Conservation (phyloP, 2,797 vertebrate species). For the Notamacropus eugenii region DNA sequence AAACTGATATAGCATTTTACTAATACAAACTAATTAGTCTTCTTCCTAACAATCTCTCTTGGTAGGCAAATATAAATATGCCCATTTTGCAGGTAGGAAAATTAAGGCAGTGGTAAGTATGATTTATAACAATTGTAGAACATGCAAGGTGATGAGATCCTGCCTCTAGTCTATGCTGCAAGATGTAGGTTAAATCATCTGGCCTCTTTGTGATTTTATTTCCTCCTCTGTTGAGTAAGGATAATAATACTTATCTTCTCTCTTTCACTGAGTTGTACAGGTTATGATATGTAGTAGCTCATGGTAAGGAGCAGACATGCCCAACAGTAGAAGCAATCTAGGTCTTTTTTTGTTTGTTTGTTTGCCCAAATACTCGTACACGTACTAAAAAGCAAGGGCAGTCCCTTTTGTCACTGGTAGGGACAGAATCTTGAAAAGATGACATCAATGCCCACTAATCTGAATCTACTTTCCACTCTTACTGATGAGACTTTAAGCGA, state of each 20-base stretch:
- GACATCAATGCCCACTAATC: neutral
- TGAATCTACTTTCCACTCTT: constrained; percentile 9
- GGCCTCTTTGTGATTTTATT: neutral
- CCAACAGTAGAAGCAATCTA: neutral
- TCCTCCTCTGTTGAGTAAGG: neutral
- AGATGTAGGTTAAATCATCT: neutral
- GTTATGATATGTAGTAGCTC: neutral
- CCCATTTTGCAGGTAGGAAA: constrained; percentile 31
- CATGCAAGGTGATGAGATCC: neutral
- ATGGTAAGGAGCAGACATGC: neutral
- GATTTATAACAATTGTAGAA: neutral
- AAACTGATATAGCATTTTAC: constrained; percentile 64
- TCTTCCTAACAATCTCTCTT: neutral
- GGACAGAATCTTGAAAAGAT: neutral
- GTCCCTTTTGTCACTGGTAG: neutral
- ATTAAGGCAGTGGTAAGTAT: constrained; percentile 39
- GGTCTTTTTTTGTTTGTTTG: neutral
- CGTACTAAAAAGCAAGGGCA: neutral
- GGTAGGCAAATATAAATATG: constrained; percentile 20
- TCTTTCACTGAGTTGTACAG: neutral
- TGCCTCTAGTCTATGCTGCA: neutral
- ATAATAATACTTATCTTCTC: neutral
- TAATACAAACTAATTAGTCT: constrained; percentile 62
- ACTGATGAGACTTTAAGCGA: constrained; percentile 1
- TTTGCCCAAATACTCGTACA: neutral